phyloP scores from a whole-genome alignment of 2,888 invertebrate genomes.

The Drosophila pseudotalamancana region DNA sequence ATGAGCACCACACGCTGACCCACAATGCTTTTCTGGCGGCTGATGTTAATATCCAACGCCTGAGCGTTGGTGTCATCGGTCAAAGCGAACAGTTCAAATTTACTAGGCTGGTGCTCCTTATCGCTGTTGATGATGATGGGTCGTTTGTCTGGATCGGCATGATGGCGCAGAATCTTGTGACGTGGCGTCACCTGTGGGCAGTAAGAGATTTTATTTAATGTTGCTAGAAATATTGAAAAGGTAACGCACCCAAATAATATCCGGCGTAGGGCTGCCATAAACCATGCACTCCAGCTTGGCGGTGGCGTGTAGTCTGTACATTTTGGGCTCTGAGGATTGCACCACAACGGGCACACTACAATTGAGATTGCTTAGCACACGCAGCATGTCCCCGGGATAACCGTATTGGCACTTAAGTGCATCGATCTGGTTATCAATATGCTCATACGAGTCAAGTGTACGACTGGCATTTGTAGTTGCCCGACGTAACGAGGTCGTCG shows the following conservation, averaged over 20 bases:
- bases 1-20: conserved; percentile 85
- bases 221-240: too few species aligned
- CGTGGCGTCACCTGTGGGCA: conserved; percentile 87
- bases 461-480: conserved; percentile 83
- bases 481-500: conserved; percentile 54
- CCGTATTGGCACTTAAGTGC: conserved; percentile 88
- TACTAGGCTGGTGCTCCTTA: conserved; percentile 70
- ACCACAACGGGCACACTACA: conserved; percentile 88
- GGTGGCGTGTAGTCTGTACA: conserved; percentile 88
- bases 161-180: conserved; percentile 90
- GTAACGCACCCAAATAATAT: conserved; percentile 89
- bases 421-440: conserved; percentile 83
- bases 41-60: conserved; percentile 59
- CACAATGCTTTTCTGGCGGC: conserved; percentile 62
- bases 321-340: conserved; percentile 87
- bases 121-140: conserved; percentile 81
- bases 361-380: conserved; percentile 89
- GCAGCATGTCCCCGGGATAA: conserved; percentile 89
- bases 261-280: conserved; percentile 90
- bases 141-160: conserved; percentile 87
- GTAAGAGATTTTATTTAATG: neutral
- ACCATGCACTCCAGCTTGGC: conserved; percentile 91
- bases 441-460: conserved; percentile 52
- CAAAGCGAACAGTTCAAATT: conserved; percentile 78
- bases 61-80: conserved; percentile 73